These are phyloP conservation scores for Rhogogaster chlorosoma DNA, from an alignment of 2,888 invertebrate species.

Conservation along the genomic window DNA sequence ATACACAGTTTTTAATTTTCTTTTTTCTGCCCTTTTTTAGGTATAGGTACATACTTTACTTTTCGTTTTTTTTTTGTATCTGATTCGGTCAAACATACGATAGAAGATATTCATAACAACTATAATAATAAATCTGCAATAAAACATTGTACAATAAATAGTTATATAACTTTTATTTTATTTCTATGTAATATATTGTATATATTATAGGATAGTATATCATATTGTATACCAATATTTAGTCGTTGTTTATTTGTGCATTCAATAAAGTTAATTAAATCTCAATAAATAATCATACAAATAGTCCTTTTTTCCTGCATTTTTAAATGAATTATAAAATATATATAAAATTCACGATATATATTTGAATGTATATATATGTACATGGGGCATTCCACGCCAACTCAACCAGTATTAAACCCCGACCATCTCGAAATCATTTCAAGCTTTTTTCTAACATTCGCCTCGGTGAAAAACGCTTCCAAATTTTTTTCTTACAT, in stretches of 20 bases:
- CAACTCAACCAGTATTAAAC: too few species aligned
- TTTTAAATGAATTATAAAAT: not conserved
- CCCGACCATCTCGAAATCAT: too few species aligned
- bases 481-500: too few species aligned
- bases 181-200: not conserved
- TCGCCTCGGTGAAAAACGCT: too few species aligned
- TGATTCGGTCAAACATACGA: not conserved
- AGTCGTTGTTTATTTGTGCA: slow-evolving; percentile 28
- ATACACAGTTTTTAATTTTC: slow-evolving; percentile 1
- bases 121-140: not conserved
- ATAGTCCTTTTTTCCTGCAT: not conserved
- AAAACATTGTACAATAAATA: slow-evolving; percentile 37
- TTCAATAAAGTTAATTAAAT: not conserved
- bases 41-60: not conserved
- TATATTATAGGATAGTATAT: not conserved
- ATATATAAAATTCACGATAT: not conserved
- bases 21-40: not conserved
- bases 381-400: too few species aligned
- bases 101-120: not conserved
- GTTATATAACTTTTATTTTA: slow-evolving; percentile 19
- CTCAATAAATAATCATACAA: not conserved
- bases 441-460: too few species aligned
- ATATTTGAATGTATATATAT: too few species aligned
- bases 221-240: slow-evolving; percentile 7
- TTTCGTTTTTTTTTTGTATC: not conserved